Percentiles rank a stretch among this genome's conserved stretches.
phyloP scores from a whole-genome alignment of 1,140 invertebrate genomes.

The Drosophila kepulauana region DNA sequence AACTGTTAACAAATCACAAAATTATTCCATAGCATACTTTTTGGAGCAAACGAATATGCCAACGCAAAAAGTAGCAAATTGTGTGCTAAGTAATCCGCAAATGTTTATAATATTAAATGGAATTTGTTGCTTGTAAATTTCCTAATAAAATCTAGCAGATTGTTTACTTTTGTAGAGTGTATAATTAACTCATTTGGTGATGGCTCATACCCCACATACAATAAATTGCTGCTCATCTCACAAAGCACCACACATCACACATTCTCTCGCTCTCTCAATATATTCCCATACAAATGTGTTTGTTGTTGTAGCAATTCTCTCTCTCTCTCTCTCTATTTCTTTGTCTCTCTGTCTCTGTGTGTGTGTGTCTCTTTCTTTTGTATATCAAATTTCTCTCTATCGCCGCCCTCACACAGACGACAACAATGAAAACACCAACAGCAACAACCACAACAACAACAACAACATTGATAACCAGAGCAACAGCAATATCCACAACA shows the following conservation, averaged over 20 bases:
- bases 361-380: constrained; percentile 36
- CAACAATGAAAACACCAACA: constrained; percentile 28
- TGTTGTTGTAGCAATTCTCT: constrained; percentile 52
- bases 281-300: constrained; percentile 35
- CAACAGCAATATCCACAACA: constrained; percentile 19
- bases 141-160: not conserved
- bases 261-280: not conserved
- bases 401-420: constrained; percentile 65
- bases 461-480: constrained; percentile 21
- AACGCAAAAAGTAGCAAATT: too few species aligned
- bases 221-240: constrained; percentile 8
- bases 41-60: too few species aligned
- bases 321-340: constrained; percentile 40
- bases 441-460: constrained; percentile 27
- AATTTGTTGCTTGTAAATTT: not conserved
- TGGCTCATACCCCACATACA: constrained; percentile 18
- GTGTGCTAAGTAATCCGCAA: too few species aligned
- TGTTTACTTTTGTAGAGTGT: constrained; percentile 9
- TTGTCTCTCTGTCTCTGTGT: constrained; percentile 46
- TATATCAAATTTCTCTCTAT: constrained; percentile 52
- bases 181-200: constrained; percentile 40
- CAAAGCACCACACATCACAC: constrained; percentile 6
- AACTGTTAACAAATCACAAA: too few species aligned
- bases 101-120: too few species aligned
- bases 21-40: too few species aligned